These are phyloP conservation scores for Coccyzus lansbergi DNA, from an alignment of 2,797 vertebrate genomes.

Conservation along the genomic window DNA sequence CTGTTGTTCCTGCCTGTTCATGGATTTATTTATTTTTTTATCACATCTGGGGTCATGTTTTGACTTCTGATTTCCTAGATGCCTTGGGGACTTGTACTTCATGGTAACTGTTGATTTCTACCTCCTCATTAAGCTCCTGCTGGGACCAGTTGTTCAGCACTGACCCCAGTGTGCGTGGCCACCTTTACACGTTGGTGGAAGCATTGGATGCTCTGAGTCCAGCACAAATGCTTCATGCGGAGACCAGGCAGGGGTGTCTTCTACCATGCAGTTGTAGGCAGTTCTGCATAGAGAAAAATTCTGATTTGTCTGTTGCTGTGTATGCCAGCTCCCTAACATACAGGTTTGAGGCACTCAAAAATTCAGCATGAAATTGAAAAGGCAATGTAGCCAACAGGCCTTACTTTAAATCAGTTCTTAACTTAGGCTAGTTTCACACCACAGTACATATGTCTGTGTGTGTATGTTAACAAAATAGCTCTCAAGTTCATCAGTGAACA, in stretches of 20 bases:
- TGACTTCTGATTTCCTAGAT: neutral
- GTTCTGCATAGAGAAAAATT: neutral
- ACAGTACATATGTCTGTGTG: rapidly evolving
- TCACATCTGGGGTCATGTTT: neutral
- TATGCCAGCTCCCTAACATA: neutral
- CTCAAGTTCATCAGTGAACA: neutral
- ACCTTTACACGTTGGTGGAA: neutral
- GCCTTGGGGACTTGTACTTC: neutral
- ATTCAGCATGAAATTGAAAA: neutral
- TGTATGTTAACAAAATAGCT: neutral
- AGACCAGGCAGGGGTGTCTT: neutral
- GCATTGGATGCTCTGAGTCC: neutral
- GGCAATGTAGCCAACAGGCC: neutral
- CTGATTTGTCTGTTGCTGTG: rapidly evolving
- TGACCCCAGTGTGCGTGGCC: neutral
- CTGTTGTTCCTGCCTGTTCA: neutral
- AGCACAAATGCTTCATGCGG: neutral
- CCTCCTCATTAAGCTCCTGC: neutral
- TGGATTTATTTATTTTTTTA: neutral
- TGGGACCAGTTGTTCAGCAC: neutral
- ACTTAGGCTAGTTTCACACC: neutral
- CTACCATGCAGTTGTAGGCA: neutral
- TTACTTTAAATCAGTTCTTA: neutral
- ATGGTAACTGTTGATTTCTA: neutral
- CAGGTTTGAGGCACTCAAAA: neutral